Base-by-base conservation (phyloP, 2,113 vertebrate species). In the Pollachius pollachius region DNA sequence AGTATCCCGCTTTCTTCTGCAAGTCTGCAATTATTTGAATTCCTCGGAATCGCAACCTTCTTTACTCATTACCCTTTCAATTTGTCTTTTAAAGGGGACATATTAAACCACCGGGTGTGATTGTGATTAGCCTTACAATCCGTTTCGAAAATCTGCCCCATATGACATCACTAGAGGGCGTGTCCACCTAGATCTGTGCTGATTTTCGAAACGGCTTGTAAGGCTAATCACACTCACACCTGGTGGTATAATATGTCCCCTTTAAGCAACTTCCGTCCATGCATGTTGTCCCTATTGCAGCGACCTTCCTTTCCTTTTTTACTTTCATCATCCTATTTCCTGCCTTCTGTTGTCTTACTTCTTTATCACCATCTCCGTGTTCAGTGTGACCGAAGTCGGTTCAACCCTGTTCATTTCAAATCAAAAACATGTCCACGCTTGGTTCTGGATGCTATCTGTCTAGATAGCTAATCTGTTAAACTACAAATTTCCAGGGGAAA, bases 361-460 rank as follows among this genome's bases (percentile, higher is more conserved):
- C 57, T 3, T 72, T 67, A 17, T 73, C 21, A 56, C 41, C 9
- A 48, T 78, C 68, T 73, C 4, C 58, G 41, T 67, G 61, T 12
- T 64, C 52, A 52, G 4, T 67, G 37, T 0, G 30, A 69, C 17
- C 61, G 1, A 19, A 34, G 30, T 34, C 30, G 27, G 25, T 52
- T 64, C 27, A 58, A 58, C 11, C 11, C 64, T 71, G 64, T 11
- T 21, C 0, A 68, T 73, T 70, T 69, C n/a, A 19, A 65, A 9
- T 27, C 13, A 16, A 13, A 13, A 60, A 64, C 76, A 63, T 17
- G 69, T 71, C 23, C 74, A 71, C 77, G 80, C 76, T 77, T 86
- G 82, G 0, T 75, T 82, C 80, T 78, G 77, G 80, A 76, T 57
- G 3, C 41, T n/a, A 1, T 57, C 54, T n/a, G 54, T 16, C 54